Conservation (phyloP, 2,888 invertebrate species). For the Mimas tiliae region DNA sequence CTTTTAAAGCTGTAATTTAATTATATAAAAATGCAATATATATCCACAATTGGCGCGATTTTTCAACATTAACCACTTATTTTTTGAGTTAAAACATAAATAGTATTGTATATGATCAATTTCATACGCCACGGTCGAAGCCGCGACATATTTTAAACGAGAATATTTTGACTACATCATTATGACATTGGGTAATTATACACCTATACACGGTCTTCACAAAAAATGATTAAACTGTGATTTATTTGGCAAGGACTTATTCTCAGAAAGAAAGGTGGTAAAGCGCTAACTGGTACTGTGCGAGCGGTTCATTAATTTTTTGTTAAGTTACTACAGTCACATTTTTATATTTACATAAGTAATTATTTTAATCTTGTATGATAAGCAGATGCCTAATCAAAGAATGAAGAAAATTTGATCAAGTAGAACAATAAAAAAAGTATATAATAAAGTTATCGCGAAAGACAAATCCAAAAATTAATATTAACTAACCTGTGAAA, state of each 20-base stretch:
- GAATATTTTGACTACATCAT: slow-evolving; percentile 14
- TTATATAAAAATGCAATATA: neutral
- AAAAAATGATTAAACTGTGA: slow-evolving; percentile 26
- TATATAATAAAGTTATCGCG: neutral
- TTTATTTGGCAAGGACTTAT: slow-evolving; percentile 29
- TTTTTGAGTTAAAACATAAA: neutral
- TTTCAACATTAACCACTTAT: neutral
- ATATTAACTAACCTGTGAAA: slow-evolving; percentile 87
- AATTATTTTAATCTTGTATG: neutral
- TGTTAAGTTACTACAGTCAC: slow-evolving; percentile 4
- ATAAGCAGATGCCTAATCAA: neutral
- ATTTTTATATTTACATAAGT: neutral
- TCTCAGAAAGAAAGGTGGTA: slow-evolving; percentile 23
- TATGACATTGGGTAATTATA: slow-evolving; percentile 18
- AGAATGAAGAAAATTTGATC: neutral
- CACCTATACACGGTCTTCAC: slow-evolving; percentile 18
- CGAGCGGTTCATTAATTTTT: slow-evolving; percentile 17
- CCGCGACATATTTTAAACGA: slow-evolving; percentile 15
- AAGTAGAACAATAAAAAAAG: neutral
- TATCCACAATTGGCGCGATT: neutral
- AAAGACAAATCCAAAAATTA: slow-evolving; percentile 6
- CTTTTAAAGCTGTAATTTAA: neutral
- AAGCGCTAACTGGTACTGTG: slow-evolving; percentile 11
- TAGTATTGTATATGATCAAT: neutral
- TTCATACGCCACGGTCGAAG: slow-evolving; percentile 3